Base-by-base conservation (phyloP, 35 echinoderm and acorn worm genomes). In the Heliocidaris tuberculata region DNA sequence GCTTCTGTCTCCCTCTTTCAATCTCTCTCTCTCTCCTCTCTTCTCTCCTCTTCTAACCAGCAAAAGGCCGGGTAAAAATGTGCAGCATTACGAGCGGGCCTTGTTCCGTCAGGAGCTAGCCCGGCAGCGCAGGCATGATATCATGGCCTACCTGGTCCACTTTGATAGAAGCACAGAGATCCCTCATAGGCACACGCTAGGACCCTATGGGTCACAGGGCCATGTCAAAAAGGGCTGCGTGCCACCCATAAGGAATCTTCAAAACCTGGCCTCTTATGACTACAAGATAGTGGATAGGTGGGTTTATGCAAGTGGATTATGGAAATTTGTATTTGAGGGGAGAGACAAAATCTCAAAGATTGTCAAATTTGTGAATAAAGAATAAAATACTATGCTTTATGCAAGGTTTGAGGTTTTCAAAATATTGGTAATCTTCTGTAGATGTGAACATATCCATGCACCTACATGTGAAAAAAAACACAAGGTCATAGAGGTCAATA, bases 121-220 rank as follows among this genome's bases (percentile, higher is more conserved):
- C 59, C 95, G 95, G 31, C 95, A 97, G 35, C 92, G 96, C 31
- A 96, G 97, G 48, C 98, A 96, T 89, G 98, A 99, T 86, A 96
- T 99, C 49, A 31, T 99, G 47, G 98, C 98, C 8, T 99, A 99
- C 90, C 86, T 99, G n/a, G 98, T 99, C 16, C 98, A 99, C 90
- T 99, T 97, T 94, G 94, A 96, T 15, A 85, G 85, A 90, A 78
- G 88, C 24, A 30, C 50, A 6, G 56, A 94, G 7, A 30, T 31
- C 6, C 48, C 48, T 48, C 24, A 49, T 12, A 50, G 52, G 31
- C 48, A 85, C 47, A 54, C 85, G 15, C 78, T 86, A 47, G 94
- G 48, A 19, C 19, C 21, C 42, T 15, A 90, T 16, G 94, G 85
- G 15, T 27, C 21, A 88, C 85, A 52, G 31, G 30, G 31, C 12